A percentile compares a stretch with the other conserved stretches of the same genome.
phyloP scores from a whole-genome alignment of 2,113 vertebrate species.

The Hemibates koningsi region DNA sequence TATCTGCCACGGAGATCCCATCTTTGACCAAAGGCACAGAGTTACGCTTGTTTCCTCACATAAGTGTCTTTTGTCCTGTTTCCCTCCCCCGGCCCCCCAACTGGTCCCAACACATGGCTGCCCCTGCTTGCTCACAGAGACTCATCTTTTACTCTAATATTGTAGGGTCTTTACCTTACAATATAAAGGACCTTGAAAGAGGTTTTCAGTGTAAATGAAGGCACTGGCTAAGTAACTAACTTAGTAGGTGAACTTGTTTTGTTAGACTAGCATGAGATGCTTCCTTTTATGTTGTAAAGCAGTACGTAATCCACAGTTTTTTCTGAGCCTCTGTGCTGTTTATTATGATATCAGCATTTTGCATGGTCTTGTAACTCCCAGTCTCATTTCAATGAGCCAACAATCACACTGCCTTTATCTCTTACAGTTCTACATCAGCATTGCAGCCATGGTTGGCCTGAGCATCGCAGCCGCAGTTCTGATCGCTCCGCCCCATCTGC shows the following conservation, averaged over 20 bases:
- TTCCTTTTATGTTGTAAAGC: background rate
- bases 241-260: background rate
- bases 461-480: constrained; percentile 64
- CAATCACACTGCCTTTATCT: background rate
- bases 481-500: constrained; percentile 77
- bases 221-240: background rate
- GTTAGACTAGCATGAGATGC: background rate
- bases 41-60: background rate
- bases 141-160: background rate
- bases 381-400: background rate
- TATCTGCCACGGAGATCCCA: background rate
- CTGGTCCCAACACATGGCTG: background rate
- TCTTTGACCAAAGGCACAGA: background rate
- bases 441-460: constrained; percentile 74
- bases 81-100: background rate
- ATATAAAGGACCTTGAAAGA: background rate
- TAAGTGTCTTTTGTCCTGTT: background rate
- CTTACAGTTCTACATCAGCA: constrained; percentile 82
- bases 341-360: background rate
- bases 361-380: background rate
- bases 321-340: background rate
- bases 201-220: background rate
- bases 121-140: background rate
- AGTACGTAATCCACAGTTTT: background rate
- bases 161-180: background rate